Percentiles rank a stretch among this genome's conserved stretches.
phyloP scores from a whole-genome alignment of 1,140 invertebrate species.

The Papilio polyxenes region DNA sequence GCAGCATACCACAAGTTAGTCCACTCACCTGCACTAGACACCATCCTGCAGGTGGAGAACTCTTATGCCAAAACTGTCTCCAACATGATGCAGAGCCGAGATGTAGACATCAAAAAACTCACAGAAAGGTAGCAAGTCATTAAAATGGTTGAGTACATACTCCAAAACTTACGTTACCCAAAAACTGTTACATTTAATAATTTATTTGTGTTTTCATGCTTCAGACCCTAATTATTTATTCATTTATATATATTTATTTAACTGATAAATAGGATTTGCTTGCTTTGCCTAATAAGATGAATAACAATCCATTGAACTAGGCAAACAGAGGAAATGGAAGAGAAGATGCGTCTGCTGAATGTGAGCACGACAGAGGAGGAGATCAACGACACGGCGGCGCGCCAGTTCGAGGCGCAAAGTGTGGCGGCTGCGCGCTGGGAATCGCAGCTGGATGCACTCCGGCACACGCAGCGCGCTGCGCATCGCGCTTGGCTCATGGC shows the following conservation, averaged over 20 bases:
- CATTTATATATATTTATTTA: no score
- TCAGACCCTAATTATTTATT: no score
- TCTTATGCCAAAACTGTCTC: conserved; percentile 87
- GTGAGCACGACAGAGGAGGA: conserved; percentile 87
- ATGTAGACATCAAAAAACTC: conserved; percentile 84
- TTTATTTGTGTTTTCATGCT: no score
- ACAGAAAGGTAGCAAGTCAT: conserved; percentile 81
- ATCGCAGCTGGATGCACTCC: conserved; percentile 86
- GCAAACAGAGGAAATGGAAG: conserved; percentile 89
- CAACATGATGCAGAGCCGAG: conserved; percentile 84
- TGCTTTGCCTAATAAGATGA: background rate
- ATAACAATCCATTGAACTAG: conserved; percentile 50
- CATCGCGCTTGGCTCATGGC: conserved; percentile 90
- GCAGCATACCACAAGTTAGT: conserved; percentile 91
- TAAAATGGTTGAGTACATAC: no score
- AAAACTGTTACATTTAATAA: background rate
- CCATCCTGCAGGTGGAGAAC: conserved; percentile 89
- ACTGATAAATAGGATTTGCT: no score
- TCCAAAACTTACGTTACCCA: background rate
- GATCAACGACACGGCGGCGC: conserved; percentile 88
- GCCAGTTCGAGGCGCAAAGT: conserved; percentile 89
- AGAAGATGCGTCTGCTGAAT: conserved; percentile 85
- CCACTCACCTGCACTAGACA: conserved; percentile 89
- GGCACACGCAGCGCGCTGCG: conserved; percentile 87
- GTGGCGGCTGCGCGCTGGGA: conserved; percentile 89